Percentiles rank a stretch among this genome's conserved stretches.
phyloP scores from a whole-genome alignment of 1,140 invertebrate genomes.

The Drosophila sp. region DNA sequence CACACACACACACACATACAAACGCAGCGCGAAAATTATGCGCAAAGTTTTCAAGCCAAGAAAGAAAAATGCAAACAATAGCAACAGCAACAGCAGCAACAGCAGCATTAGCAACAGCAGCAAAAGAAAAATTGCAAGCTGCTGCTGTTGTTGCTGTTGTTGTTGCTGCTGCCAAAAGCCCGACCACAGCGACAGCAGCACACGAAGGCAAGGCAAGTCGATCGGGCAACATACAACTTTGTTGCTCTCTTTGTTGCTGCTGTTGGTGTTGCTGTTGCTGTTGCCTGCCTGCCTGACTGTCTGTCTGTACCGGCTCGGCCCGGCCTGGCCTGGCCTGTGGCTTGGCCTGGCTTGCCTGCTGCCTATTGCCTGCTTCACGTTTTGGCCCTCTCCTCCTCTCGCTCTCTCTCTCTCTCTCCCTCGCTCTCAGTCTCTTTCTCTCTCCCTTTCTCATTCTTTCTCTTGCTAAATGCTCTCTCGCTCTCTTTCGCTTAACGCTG shows the following conservation, averaged over 20 bases:
- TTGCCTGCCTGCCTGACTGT: conserved; percentile 43
- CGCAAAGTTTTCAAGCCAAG: conserved; percentile 33
- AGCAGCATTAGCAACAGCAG: conserved; percentile 3
- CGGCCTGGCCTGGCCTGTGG: conserved; percentile 6
- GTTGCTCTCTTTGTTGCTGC: conserved; percentile 28
- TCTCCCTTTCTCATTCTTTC: conserved; percentile 14
- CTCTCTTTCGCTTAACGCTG: conserved; percentile 1
- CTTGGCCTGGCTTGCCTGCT: not conserved
- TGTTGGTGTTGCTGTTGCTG: conserved; percentile 16
- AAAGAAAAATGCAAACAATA: conserved; percentile 54
- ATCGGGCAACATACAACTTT: conserved; percentile 36
- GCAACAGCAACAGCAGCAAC: conserved; percentile 16
- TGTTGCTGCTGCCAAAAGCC: conserved; percentile 33
- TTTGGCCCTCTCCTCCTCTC: not conserved
- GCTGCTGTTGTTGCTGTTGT: not conserved
- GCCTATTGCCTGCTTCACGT: conserved; percentile 18
- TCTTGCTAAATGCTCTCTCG: conserved; percentile 2
- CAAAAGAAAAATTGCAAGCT: conserved; percentile 44
- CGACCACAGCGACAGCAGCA: conserved; percentile 11
- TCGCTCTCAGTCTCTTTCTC: not conserved
- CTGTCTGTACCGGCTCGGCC: conserved; percentile 15
- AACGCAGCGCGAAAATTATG: conserved; percentile 29
- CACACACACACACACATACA: conserved; percentile 10
- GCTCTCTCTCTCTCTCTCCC: conserved; percentile 6
- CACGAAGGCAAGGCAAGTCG: conserved; percentile 17